Evolutionary conservation across 2,888 invertebrate genomes (phyloP), one percentile per base, ranked within the genome.

Genomic region (Perithous albicinctus): DNA sequence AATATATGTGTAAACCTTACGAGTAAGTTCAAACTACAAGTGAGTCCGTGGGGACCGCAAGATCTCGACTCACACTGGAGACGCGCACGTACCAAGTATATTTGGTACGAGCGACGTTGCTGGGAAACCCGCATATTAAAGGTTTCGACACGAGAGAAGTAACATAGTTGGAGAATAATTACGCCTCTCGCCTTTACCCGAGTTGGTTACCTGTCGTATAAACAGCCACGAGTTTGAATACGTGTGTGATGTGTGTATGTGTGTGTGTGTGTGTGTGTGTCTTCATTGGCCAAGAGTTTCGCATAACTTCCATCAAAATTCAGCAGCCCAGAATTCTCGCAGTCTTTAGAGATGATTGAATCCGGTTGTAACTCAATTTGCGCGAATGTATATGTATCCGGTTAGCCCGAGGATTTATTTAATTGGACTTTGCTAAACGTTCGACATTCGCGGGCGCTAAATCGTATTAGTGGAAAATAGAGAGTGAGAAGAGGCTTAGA

Each of bases 61-160:
- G 54, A 64, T 48, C 26, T 75, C 2, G 18, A 18, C 41, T 18
- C 56, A 43, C 54, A 35, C 56, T 15, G 70, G 41, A 70, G 54
- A 26, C 23, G 38, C 12, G 41, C 70, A 66, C 29, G 56, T 43
- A 70, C 54, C 51, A 59, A 67, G 46, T 32, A 51, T 54, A 61
- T 73, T 74, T 41, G 41, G 56, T 51, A 35, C 61, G 61, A 63
- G 38, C 64, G 83, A 43, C 56, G 70, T 56, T 26, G 41, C 38
- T 78, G 82, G 80, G 86, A 84, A 48, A 84, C 76, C 56, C 43
- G 61, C 72, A 78, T 74, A 83, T 84, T 83, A 85, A 84, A 85
- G 81, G 72, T 87, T 85, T 83, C 84, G 84, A 73, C 81, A 83
- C 75, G 79, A 69, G 82, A 78, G 76, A 63, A 48, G n/a, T n/a